Evolutionary conservation across 1,140 invertebrate species (phyloP), one percentile per base, ranked within the genome.

Genomic region (Formica exsecta): DNA sequence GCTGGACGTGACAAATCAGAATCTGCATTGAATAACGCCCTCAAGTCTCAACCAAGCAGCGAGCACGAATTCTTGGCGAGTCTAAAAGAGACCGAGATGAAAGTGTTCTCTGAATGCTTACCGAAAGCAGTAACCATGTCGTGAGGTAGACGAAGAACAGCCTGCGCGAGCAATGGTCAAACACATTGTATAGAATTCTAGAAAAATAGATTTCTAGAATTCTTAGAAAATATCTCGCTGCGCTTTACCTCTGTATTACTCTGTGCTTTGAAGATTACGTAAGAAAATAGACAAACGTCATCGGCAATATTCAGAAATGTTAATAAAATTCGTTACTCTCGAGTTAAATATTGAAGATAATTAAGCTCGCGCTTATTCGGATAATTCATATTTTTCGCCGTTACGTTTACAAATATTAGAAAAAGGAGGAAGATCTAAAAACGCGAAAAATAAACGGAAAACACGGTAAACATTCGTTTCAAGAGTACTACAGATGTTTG

Each of bases 61-160:
- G 61, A 77, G 36, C 29, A 65, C 73, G 19, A 76, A 85, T 85
- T 77, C 59, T 77, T 64, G 36, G 29, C 36, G 9, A 16, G 25
- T 73, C 59, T 44, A 65, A 77, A 77, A 54, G 81, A 54, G 44
- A 51, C 71, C 38, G 25, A 65, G 81, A 85, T 85, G 44, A 85
- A 85, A 85, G 81, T 84, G 61, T 65, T 66, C 81, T n/a, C 22
- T 29, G 73, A 77, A 85, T 77, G 73, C 81, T 77, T 77, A 32
- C 44, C 48, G 32, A 65, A 65, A 65, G 44, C 41, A 44, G 81
- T 85, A 85, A 85, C 77, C 81, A 25, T 61, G 57, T 85, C 66
- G 79, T 38, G 38, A 29, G 13, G 19, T 36, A 61, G 54, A 73
- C 38, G 29, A 29, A 48, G 29, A 54, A 38, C 66, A 68, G 44